Evolutionary conservation across 2,797 vertebrate species (phyloP), one percentile per base, ranked within the genome.

Genomic region (Lutjanus argentimaculatus): DNA sequence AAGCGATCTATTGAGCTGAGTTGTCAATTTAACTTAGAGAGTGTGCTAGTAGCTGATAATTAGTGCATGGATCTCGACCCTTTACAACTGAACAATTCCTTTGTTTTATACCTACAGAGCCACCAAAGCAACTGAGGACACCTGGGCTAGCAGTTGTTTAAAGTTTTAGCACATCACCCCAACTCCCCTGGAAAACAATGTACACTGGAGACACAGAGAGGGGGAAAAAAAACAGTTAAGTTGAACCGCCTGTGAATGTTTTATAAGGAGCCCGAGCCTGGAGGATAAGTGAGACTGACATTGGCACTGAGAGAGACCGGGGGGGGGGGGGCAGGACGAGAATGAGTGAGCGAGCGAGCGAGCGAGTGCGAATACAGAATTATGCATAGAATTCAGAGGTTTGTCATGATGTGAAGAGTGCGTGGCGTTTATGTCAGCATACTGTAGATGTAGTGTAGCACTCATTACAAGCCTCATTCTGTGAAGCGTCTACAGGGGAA

Each of bases 261-360:
- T 96, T 79, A 96, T 95, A 89, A 92, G 90, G 79, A 81, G 87
- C 79, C 76, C n/a, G 79, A 88, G 86, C 66, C 91, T 58, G 75
- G 90, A 95, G 93, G 89, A 93, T 93, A 92, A 95, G 88, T 79
- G 87, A 93, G 92, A 90, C 86, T 93, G 95, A 95, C 93, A 93
- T 68, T 72, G 85, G 72, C 83, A 78, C 65, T 75, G 83, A 79
- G 83, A 80, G 85, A 64, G 68, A 83, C 76, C 55, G 45, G 64
- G 57, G 57, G 75, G 30, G 30, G 5, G 30, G 30, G 30, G 30
- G 6, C 30, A 36, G 30, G 30, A 36, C 4, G 30, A 36, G 30
- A 36, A 36, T 36, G 30, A 62, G 58, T 85, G 83, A 74, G 48
- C 21, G 51, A 56, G 72, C n/a, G 57, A 67, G 30, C 57, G n/a